Evolutionary conservation across 2,888 invertebrate species (phyloP).

Genomic region (Melipona bicolor): DNA sequence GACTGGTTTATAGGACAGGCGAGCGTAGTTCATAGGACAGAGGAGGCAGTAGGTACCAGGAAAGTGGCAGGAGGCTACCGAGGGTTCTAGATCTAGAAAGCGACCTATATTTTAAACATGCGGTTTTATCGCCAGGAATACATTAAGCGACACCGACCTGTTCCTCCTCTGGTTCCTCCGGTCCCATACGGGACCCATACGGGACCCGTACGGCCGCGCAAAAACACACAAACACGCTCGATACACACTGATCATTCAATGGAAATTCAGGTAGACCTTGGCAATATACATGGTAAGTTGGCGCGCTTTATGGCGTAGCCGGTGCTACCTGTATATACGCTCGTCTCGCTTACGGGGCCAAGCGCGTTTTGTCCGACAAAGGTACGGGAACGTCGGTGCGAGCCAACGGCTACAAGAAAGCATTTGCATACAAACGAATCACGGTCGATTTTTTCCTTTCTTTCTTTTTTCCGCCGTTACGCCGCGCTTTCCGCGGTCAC

Average conservation of each 20-base stretch:
- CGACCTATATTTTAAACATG: constrained; percentile 72
- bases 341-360: constrained; percentile 52
- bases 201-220: constrained; percentile 38
- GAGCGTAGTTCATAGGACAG: constrained; percentile 45
- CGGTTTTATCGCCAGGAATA: constrained; percentile 69
- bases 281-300: constrained; percentile 68
- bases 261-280: constrained; percentile 72
- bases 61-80: constrained; percentile 43
- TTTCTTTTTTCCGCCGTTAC: constrained; percentile 41
- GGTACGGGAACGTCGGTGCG: constrained; percentile 61
- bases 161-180: constrained; percentile 13
- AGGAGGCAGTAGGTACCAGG: constrained; percentile 34
- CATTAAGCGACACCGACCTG: constrained; percentile 63
- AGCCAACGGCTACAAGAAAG: constrained; percentile 70
- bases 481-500: constrained; percentile 42
- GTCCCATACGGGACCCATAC: not conserved
- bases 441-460: constrained; percentile 30
- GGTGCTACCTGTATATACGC: constrained; percentile 58
- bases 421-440: constrained; percentile 77
- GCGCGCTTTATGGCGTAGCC: constrained; percentile 66
- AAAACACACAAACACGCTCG: constrained; percentile 61
- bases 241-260: constrained; percentile 75
- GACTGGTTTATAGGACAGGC: constrained; percentile 47
- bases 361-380: constrained; percentile 72
- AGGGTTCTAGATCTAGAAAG: constrained; percentile 50